phyloP scores from a whole-genome alignment of 1,140 invertebrate species.

The Agraylea sexmaculata region DNA sequence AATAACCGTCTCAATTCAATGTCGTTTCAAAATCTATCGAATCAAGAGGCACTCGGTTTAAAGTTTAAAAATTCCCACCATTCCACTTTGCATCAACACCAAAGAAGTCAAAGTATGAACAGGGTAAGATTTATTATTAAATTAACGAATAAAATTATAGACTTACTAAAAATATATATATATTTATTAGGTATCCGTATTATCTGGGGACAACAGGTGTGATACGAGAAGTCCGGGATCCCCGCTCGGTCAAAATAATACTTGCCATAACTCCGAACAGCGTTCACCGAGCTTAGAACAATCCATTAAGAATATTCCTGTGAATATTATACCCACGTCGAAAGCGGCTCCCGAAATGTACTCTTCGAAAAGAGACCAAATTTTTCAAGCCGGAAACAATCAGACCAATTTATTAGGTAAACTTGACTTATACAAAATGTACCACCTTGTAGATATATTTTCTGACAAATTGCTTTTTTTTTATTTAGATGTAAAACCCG shows the following conservation, averaged over 20 bases:
- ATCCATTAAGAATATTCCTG: conserved; percentile 19
- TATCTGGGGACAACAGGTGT: conserved; percentile 11
- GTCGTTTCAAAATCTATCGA: conserved; percentile 29
- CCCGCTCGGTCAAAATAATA: no score
- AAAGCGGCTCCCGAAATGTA: conserved; percentile 19
- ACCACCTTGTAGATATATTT: neutral
- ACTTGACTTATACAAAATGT: neutral
- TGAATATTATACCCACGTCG: conserved; percentile 18
- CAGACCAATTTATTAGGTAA: conserved; percentile 1
- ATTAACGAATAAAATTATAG: neutral
- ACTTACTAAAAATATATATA: neutral
- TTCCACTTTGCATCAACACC: conserved; percentile 31
- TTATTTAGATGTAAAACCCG: conserved; percentile 34
- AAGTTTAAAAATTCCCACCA: conserved; percentile 25
- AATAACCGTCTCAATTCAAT: conserved; percentile 13
- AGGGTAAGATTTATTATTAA: conserved; percentile 27
- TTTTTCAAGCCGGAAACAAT: conserved; percentile 12
- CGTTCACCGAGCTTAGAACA: conserved; percentile 7
- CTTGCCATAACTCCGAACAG: conserved; percentile 6
- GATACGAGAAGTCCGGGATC: conserved; percentile 9
- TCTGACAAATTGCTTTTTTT: neutral
- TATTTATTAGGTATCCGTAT: conserved; percentile 10
- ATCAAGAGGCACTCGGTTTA: conserved; percentile 32
- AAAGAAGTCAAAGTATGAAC: conserved; percentile 39
- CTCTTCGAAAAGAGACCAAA: conserved; percentile 17